Base-by-base conservation (phyloP, 2,888 invertebrate species). In the Agonopterix heracliana region DNA sequence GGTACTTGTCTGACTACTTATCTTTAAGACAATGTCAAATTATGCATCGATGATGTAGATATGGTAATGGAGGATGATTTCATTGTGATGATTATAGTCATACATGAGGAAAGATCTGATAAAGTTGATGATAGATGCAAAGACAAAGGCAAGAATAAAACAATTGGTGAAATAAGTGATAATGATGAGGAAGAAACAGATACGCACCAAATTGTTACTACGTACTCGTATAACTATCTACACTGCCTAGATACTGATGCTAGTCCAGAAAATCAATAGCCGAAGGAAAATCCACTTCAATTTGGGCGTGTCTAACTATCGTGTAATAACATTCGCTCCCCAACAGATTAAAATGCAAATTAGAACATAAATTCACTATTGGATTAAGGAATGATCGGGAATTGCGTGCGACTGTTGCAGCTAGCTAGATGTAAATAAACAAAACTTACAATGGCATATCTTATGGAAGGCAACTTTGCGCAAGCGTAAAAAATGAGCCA, bases 361-460 rank as follows among this genome's bases (percentile, higher is more conserved):
- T 47, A 44, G 17, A 26, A 45, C 45, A 54, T 50, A 55, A 49
- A 50, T n/a, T 34, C 36, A 17, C 48, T 46, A 36, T 47, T 51
- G 55, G 47, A 40, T 49, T 41, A 45, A 46, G 38, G 41, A 47
- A 45, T 41, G 44, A 46, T 48, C 40, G 34, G 10, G 38, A 38
- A 40, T 9, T 60, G 58, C 63, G 57, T 60, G 55, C 54, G 51
- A 49, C 49, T 36, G 48, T 46, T 57, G 56, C 59, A 57, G 51
- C 62, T 51, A 52, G 54, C 56, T 65, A 62, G 54, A 71, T 68
- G 74, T 74, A 74, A 77, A 79, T 75, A 74, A 74, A 73, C 70
- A 74, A 55, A 51, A 54, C 55, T 52, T 67, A 71, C 67, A 72
- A 46, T 43, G 44, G 44, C 48, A 46, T 51, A 47, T 41, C 44